Percentiles rank a stretch among this genome's conserved stretches.
Conservation (phyloP, 2,113 vertebrate species). For the Syngnathoides biaculeatus region DNA sequence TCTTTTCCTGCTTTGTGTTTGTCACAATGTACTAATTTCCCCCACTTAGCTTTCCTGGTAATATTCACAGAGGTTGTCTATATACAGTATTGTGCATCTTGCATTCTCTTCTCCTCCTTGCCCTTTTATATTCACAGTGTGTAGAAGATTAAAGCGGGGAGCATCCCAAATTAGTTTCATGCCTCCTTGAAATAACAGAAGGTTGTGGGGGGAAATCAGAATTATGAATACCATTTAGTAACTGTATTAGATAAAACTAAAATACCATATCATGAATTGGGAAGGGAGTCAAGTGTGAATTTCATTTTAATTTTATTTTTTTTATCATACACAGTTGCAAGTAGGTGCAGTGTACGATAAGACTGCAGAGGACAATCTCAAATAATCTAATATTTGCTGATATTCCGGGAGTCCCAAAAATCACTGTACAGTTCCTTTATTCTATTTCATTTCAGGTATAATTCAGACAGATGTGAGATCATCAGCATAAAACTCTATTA, state of each 20-base stretch:
- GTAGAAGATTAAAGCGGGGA: constrained; percentile 68
- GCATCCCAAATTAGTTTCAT: constrained; percentile 72
- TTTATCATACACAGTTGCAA: too few relatives aligned
- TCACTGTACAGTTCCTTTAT: too few relatives aligned
- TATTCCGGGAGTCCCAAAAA: too few relatives aligned
- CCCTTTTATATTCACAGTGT: constrained; percentile 48
- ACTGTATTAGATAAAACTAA: not conserved
- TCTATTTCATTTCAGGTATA: too few relatives aligned
- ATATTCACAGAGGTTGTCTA: constrained; percentile 24
- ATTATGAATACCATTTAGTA: not conserved
- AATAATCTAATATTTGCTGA: too few relatives aligned
- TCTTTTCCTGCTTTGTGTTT: constrained; percentile 1
- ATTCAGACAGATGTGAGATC: too few relatives aligned
- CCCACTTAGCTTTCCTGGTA: constrained; percentile 11
- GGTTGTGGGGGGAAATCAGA: constrained; percentile 63
- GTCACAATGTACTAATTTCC: not conserved
- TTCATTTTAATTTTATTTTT: too few relatives aligned
- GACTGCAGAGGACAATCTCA: too few relatives aligned
- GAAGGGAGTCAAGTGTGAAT: too few relatives aligned
- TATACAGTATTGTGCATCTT: not conserved
- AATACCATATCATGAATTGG: too few relatives aligned
- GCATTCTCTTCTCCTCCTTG: constrained; percentile 5
- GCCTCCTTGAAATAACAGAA: constrained; percentile 70
- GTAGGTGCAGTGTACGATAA: too few relatives aligned
- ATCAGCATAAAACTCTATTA: too few relatives aligned